Conservation (phyloP, 2,797 vertebrate species). For the Darevskia nairensis region DNA sequence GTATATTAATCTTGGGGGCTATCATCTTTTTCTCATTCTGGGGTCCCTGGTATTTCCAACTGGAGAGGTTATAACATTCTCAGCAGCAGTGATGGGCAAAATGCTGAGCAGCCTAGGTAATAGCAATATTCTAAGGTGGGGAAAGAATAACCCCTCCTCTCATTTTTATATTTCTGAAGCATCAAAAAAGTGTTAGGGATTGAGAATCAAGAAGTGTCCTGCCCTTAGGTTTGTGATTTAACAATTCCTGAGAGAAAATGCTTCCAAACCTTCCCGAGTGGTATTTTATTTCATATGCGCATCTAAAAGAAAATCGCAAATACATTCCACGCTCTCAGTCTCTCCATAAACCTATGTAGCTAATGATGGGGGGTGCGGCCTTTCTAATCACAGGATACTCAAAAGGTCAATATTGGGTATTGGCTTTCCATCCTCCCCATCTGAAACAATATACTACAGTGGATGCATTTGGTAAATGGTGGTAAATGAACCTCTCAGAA, state of each 20-base stretch:
- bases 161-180: conserved; percentile 2
- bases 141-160: background rate
- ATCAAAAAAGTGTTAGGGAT: background rate
- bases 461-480: conserved; percentile 90
- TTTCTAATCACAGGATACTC: conserved; percentile 78
- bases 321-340: conserved; percentile 56
- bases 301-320: conserved; percentile 57
- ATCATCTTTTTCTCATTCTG: background rate
- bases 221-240: background rate
- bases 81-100: too few species aligned
- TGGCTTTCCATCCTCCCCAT: conserved; percentile 83
- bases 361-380: conserved; percentile 69
- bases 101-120: background rate
- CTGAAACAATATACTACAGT: conserved; percentile 88
- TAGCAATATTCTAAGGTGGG: background rate
- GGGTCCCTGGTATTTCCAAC: background rate
- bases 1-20: background rate
- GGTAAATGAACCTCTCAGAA: conserved; percentile 86
- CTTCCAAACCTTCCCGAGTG: conserved; percentile 43
- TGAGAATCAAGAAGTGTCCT: background rate
- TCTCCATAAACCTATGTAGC: conserved; percentile 67
- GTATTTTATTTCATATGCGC: conserved; percentile 51
- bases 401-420: conserved; percentile 88
- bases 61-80: too few species aligned
- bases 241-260: conserved; percentile 15